These are phyloP conservation scores for Flabesymbios commensalis DNA, from an alignment of 2,888 invertebrate species.

Conservation along the genomic window DNA sequence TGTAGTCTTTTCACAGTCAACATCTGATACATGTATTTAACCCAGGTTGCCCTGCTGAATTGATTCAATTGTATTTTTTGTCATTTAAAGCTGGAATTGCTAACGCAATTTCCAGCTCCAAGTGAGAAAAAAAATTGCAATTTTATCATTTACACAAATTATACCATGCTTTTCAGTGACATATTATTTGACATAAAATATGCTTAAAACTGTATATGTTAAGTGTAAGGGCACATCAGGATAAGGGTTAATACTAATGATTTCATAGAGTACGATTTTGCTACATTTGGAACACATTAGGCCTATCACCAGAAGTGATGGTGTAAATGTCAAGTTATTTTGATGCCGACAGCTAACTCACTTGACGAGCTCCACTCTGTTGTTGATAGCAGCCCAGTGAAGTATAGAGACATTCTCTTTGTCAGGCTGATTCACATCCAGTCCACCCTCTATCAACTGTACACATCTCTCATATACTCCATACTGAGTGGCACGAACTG, in stretches of 20 bases:
- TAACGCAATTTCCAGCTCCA: too few relatives aligned
- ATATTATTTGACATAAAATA: too few relatives aligned
- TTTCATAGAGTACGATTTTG: too few relatives aligned
- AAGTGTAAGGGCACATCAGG: not conserved
- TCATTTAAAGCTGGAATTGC: too few relatives aligned
- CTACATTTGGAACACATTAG: too few relatives aligned
- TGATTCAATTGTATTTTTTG: too few relatives aligned
- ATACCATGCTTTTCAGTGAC: not conserved
- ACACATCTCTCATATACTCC: constrained; percentile 73
- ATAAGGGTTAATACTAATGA: too few relatives aligned
- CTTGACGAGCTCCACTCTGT: constrained; percentile 87
- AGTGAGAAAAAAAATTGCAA: not conserved
- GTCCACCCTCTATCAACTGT: constrained; percentile 64
- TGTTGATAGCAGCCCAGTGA: constrained; percentile 99
- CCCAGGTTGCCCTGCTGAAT: too few relatives aligned
- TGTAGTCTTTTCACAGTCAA: not conserved
- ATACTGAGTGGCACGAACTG: constrained; percentile 77
- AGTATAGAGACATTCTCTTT: constrained; percentile 92
- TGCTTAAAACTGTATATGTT: not conserved
- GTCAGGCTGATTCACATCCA: constrained; percentile 90
- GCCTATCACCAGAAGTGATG: too few relatives aligned
- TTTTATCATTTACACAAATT: not conserved
- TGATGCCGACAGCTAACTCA: too few relatives aligned
- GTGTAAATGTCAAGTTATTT: too few relatives aligned
- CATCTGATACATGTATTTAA: too few relatives aligned